Evolutionary conservation across 2,888 invertebrate genomes (phyloP), one percentile per base, ranked within the genome.

Genomic region (Hartigia nigra): DNA sequence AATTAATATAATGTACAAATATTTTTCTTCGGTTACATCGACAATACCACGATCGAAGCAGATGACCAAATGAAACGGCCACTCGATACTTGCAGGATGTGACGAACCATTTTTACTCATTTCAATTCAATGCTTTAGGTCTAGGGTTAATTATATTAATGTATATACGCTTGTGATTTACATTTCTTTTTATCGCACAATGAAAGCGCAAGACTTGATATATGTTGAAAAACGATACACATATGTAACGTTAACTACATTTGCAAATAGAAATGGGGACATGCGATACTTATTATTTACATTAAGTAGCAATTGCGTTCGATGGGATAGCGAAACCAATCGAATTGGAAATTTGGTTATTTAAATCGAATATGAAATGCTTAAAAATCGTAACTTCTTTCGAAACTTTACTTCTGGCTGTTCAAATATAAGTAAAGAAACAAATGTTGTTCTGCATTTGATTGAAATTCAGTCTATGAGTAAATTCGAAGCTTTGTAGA

Each of bases 81-180:
- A 69, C 31, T 9, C 35, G n/a, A 31, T 70, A 12, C 31, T 4
- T 9, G 31, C 82, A 84, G 90, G 88, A 90, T 87, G 82, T 90
- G 88, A 89, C 81, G 76, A 72, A 76, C 55, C 12, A 77, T 23
- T 78, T 78, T 72, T 76, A 37, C 69, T 78, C n/a, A 74, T 79
- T 77, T 75, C 78, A 84, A 85, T 83, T 74, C 35, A 81, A 81
- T 77, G 55, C 74, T 31, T 23, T 74, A 83, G 88, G 86, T 86
- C 85, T 87, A 74, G 80, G 84, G 82, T 76, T 83, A 83, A 80
- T 12, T 34, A 76, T 5, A 79, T 87, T 11, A 84, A 86, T 89
- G 87, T 88, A 81, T 76, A 83, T 82, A 36, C 23, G 5, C 23
- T 31, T 37, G 14, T 32, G 23, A 82, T 82, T 82, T 81, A 55